Evolutionary conservation across 1,140 invertebrate species (phyloP).

Genomic region (Formica exsecta): DNA sequence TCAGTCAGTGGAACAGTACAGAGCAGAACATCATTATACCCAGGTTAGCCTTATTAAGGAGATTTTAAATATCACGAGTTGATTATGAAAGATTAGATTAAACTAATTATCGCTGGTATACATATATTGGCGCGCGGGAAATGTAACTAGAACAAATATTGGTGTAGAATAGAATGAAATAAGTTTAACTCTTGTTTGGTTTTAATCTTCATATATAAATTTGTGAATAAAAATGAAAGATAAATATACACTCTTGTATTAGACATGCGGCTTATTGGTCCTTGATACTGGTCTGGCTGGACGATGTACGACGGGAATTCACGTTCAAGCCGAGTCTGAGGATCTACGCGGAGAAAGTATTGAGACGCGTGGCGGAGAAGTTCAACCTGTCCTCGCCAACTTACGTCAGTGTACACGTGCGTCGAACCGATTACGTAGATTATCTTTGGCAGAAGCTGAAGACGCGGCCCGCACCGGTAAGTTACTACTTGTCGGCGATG

Average conservation of each 20-base stretch:
- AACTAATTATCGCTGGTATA: background rate
- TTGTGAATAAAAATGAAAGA: background rate
- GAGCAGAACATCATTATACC: slow-evolving; percentile 88
- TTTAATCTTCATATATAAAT: background rate
- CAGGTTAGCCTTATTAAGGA: slow-evolving; percentile 75
- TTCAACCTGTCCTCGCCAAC: slow-evolving; percentile 80
- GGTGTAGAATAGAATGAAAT: background rate
- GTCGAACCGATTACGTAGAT: slow-evolving; percentile 88
- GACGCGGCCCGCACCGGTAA: slow-evolving; percentile 85
- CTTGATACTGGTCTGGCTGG: slow-evolving; percentile 87
- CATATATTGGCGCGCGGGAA: background rate
- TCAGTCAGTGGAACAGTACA: slow-evolving; percentile 88
- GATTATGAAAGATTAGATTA: background rate
- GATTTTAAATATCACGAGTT: background rate
- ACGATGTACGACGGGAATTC: slow-evolving; percentile 88
- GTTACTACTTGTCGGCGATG: slow-evolving; percentile 88
- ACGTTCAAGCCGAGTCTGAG: slow-evolving; percentile 86
- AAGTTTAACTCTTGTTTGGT: background rate
- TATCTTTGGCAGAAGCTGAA: slow-evolving; percentile 87
- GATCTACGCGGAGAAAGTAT: slow-evolving; percentile 84
- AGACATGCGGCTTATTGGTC: slow-evolving; percentile 87
- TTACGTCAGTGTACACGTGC: slow-evolving; percentile 88
- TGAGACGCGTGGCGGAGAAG: slow-evolving; percentile 81
- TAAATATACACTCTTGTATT: slow-evolving; percentile 2
- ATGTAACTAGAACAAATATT: background rate